Base-by-base conservation (phyloP, 2,113 vertebrate genomes). In the Madoqua kirkii region DNA sequence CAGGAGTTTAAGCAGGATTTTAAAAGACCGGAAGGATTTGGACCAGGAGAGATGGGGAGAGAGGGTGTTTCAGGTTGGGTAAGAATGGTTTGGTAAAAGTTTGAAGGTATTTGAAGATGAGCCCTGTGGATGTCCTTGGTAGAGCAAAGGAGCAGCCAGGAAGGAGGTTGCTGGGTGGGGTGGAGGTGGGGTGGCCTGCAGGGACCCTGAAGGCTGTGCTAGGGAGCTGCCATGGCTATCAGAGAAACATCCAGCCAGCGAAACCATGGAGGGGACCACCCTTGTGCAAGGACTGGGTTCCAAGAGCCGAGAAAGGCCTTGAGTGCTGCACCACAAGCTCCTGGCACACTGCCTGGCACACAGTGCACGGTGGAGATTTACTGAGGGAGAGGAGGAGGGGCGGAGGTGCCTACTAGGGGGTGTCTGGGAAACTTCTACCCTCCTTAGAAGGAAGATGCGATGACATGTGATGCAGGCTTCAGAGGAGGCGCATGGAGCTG, bases 171-270 rank as follows among this genome's bases (percentile, higher is more conserved):
- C 16, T 43, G 31, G 60, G 3, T 23, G 9, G 2, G 40, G 8
- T 3, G 2, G 57, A 48, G 62, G 12, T 2, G 5, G 48, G 11
- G 9, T 48, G 60, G 91, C 21, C 19, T 23, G 14, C 1, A 59
- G 50, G 55, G 33, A 52, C 10, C 2, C 0, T 16, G 9, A 15
- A 9, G 59, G 0, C 36, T 23, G 29, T 7, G 81, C 33, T 45
- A 19, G 43, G 57, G 23, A n/a, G 9, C 50, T 10, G 29, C 45
- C 19, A 4, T 3, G 12, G 8, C 10, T 0, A 0, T 10, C 16
- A 48, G 36, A 57, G 89, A 86, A 59, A 78, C 21, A 45, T 1
- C 7, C 25, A 64, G 62, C 45, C 50, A 33, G 48, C 2, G 3
- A 31, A 79, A n/a, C 40, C 29, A 1, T 40, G 2, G 0, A 29